Evolutionary conservation across 1,140 invertebrate species (phyloP).

Genomic region (Vanessa tameamea): DNA sequence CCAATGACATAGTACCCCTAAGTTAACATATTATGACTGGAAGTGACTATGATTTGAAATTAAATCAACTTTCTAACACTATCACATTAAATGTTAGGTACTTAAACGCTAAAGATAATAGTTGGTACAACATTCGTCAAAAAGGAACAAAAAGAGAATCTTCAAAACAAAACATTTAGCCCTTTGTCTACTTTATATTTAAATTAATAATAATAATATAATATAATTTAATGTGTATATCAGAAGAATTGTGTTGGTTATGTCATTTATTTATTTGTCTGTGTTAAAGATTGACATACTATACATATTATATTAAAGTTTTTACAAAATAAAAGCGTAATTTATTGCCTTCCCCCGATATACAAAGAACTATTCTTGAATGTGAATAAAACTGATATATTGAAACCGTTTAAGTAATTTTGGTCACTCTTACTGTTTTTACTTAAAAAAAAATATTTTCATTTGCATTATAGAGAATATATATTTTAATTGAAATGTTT

Average conservation of each 20-base stretch:
- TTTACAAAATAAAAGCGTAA: constrained; percentile 80
- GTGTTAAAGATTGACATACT: constrained; percentile 34
- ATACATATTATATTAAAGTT: constrained; percentile 46
- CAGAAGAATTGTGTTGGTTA: constrained; percentile 27
- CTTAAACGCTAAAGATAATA: constrained; percentile 47
- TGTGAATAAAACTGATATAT: constrained; percentile 26
- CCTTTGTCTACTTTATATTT: constrained; percentile 50
- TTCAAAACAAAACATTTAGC: constrained; percentile 55
- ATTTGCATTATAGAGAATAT: constrained; percentile 1
- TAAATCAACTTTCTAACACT: constrained; percentile 67
- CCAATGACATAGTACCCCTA: constrained; percentile 68
- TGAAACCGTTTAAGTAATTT: constrained; percentile 20
- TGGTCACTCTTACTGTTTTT: not conserved
- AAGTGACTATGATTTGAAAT: constrained; percentile 78
- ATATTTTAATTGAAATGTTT: constrained; percentile 6
- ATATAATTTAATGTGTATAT: constrained; percentile 29
- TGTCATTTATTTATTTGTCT: constrained; percentile 27
- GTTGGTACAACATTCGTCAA: constrained; percentile 53
- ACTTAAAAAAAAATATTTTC: not conserved
- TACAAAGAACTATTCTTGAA: constrained; percentile 25
- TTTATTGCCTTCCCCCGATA: constrained; percentile 82
- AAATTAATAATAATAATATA: constrained; percentile 28
- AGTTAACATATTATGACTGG: constrained; percentile 79
- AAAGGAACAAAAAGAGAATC: constrained; percentile 65
- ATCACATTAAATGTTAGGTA: constrained; percentile 71